Evolutionary conservation across 2,797 vertebrate species (phyloP).

Genomic region (Neostethus bicornis): DNA sequence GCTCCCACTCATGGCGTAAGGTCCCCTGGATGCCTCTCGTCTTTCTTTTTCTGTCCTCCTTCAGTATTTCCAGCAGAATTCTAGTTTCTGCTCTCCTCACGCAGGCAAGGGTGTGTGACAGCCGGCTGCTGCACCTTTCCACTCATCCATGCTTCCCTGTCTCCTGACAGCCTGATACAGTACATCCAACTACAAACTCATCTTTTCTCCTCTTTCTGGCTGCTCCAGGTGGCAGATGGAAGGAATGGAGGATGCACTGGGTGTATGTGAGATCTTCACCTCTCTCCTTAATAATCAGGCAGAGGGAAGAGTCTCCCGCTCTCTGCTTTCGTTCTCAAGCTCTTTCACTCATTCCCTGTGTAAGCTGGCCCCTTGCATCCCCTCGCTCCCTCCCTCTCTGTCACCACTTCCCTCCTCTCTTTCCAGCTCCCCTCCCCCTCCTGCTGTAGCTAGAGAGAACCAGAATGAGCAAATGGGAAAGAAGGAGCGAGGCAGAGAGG

Average conservation of each 20-base stretch:
- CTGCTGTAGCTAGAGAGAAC: constrained; percentile 51
- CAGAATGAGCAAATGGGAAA: constrained; percentile 54
- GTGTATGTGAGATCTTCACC: constrained; percentile 35
- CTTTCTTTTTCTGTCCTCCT: constrained; percentile 27
- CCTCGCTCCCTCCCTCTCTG: constrained; percentile 45
- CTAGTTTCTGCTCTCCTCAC: constrained; percentile 49
- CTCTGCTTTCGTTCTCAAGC: constrained; percentile 51
- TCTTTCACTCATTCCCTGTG: constrained; percentile 59
- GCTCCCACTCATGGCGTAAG: constrained; percentile 72
- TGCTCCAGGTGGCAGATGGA: constrained; percentile 28
- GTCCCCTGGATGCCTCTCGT: constrained; percentile 25
- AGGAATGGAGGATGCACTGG: constrained; percentile 22
- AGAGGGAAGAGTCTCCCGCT: constrained; percentile 66
- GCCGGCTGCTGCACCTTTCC: constrained; percentile 52
- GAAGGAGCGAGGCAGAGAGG: constrained; percentile 38
- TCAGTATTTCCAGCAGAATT: constrained; percentile 49
- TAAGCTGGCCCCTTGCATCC: constrained; percentile 51
- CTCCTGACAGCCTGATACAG: constrained; percentile 58
- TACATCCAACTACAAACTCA: constrained; percentile 38
- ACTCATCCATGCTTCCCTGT: constrained; percentile 60
- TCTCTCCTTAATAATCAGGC: constrained; percentile 45
- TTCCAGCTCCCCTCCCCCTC: constrained; percentile 67
- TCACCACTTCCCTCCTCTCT: constrained; percentile 57
- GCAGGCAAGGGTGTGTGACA: constrained; percentile 57
- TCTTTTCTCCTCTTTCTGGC: constrained; percentile 22